phyloP scores from a whole-genome alignment of 2,888 invertebrate species.

The Caenorhabditis sulstoni region DNA sequence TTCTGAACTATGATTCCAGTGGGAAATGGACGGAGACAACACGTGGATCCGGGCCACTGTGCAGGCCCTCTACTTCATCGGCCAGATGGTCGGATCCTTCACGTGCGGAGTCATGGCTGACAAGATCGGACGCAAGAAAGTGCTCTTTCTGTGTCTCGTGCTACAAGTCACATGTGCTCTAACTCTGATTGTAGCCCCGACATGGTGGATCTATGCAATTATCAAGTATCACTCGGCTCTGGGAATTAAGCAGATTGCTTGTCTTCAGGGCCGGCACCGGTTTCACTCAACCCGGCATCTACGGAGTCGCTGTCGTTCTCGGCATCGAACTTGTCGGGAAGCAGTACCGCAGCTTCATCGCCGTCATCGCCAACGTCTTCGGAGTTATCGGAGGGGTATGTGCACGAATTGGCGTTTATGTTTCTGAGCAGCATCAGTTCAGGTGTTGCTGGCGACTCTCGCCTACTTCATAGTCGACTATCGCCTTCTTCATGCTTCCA shows the following conservation, averaged over 20 bases:
- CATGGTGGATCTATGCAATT: slow-evolving; percentile 86
- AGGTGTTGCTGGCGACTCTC: slow-evolving; percentile 74
- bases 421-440: slow-evolving; percentile 1
- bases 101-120: slow-evolving; percentile 80
- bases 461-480: slow-evolving; percentile 79
- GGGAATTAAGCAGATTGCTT: too few relatives aligned
- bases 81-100: slow-evolving; percentile 80
- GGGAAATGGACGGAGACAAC: slow-evolving; percentile 78
- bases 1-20: slow-evolving; percentile 66
- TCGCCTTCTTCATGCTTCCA: slow-evolving; percentile 75
- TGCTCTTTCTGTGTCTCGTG: slow-evolving; percentile 87
- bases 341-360: slow-evolving; percentile 81
- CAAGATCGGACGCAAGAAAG: slow-evolving; percentile 86
- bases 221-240: slow-evolving; percentile 82
- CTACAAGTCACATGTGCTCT: slow-evolving; percentile 87
- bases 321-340: slow-evolving; percentile 82
- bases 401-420: not conserved
- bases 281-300: slow-evolving; percentile 89
- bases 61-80: slow-evolving; percentile 79
- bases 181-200: slow-evolving; percentile 86
- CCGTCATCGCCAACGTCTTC: slow-evolving; percentile 81
- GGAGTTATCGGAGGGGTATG: slow-evolving; percentile 80
- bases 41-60: slow-evolving; percentile 76
- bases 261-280: slow-evolving; percentile 86
- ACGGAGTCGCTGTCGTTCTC: slow-evolving; percentile 87